These are phyloP conservation scores for Catharus ustulatus DNA, from an alignment of 2,797 vertebrate species.

Conservation along the genomic window DNA sequence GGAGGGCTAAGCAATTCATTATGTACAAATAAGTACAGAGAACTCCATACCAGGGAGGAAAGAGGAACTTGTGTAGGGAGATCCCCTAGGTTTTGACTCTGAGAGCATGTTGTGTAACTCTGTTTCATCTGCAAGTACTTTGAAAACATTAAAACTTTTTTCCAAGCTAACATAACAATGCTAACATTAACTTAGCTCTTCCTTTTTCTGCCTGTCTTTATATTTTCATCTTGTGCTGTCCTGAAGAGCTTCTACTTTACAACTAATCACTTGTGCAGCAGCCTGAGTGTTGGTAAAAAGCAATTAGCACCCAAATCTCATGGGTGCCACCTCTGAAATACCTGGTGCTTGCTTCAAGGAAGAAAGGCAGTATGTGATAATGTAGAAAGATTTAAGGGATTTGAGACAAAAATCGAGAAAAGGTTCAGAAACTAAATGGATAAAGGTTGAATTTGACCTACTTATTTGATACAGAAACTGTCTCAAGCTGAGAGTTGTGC, in stretches of 20 bases:
- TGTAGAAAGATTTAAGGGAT: background rate
- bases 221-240: background rate
- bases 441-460: background rate
- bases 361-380: background rate
- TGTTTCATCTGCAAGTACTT: background rate
- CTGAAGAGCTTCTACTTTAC: slow-evolving; percentile 16
- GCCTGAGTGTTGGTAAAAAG: background rate
- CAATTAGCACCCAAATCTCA: background rate
- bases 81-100: background rate
- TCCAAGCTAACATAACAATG: background rate
- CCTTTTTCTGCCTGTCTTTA: background rate
- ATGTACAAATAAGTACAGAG: background rate
- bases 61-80: background rate
- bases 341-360: background rate
- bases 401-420: background rate
- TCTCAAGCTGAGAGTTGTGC: background rate
- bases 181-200: background rate
- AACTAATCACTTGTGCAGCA: background rate
- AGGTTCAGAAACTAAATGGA: background rate
- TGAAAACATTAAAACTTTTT: background rate
- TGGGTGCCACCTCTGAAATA: background rate
- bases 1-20: background rate
- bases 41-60: background rate
- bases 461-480: background rate
- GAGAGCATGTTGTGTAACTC: background rate